Conservation (phyloP, 2,113 vertebrate species). For the Bubo blakistoni region DNA sequence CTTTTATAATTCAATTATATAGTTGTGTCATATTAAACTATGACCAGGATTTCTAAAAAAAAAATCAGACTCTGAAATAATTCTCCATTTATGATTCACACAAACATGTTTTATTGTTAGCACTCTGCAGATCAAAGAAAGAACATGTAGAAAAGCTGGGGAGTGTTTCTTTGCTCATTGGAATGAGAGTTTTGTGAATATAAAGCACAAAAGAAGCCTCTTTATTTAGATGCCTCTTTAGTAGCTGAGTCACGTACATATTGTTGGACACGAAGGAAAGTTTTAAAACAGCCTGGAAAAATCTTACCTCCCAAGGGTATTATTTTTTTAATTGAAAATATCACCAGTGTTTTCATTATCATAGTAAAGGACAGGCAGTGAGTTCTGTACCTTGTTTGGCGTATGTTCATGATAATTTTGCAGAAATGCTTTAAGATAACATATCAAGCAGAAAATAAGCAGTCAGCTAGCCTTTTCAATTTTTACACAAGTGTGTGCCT, state of each 20-base stretch:
- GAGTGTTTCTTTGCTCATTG: constrained; percentile 34
- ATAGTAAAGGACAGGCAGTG: neutral
- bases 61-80: neutral
- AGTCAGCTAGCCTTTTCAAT: neutral
- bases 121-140: constrained; percentile 41
- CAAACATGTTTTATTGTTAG: constrained; percentile 15
- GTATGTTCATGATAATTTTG: neutral
- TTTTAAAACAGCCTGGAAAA: constrained; percentile 38
- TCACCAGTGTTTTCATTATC: neutral
- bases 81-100: constrained; percentile 14
- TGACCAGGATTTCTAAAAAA: neutral
- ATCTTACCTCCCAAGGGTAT: neutral
- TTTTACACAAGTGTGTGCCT: neutral
- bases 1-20: neutral
- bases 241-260: constrained; percentile 61
- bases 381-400: neutral
- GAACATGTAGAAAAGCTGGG: constrained; percentile 37
- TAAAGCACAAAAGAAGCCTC: constrained; percentile 56
- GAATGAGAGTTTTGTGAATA: constrained; percentile 50
- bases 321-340: constrained; percentile 2
- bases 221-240: constrained; percentile 65
- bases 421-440: neutral
- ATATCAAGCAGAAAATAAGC: neutral
- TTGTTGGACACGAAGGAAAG: constrained; percentile 38
- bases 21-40: neutral